Percentiles rank a stretch among this genome's conserved stretches.
Evolutionary conservation across 2,888 invertebrate genomes (phyloP).

Genomic region (Lepidocyrtinus sp.): DNA sequence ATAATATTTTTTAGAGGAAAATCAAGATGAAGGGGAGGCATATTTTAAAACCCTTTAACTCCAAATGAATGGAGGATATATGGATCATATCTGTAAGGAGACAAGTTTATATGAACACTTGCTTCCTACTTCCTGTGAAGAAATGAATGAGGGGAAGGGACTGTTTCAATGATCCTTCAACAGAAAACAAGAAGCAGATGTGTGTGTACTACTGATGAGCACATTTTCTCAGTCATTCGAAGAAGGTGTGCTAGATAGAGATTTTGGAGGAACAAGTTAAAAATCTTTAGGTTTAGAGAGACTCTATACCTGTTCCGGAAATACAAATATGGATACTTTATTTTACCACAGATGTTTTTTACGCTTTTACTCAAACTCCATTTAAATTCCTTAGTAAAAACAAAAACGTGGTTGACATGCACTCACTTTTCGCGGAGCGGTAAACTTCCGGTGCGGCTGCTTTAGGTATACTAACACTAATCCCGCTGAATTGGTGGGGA

Average conservation of each 20-base stretch:
- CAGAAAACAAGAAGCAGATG: slow-evolving; percentile 14
- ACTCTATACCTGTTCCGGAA: too few relatives aligned
- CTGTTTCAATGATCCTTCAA: background rate
- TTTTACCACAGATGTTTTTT: background rate
- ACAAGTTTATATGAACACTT: slow-evolving; percentile 44
- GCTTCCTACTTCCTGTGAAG: slow-evolving; percentile 53
- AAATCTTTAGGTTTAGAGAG: too few relatives aligned
- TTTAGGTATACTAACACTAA: slow-evolving; percentile 52
- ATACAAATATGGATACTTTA: background rate
- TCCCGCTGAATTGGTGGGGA: slow-evolving; percentile 36
- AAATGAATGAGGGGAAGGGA: background rate
- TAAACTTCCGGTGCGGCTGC: slow-evolving; percentile 56
- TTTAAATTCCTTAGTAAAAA: background rate
- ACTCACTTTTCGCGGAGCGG: slow-evolving; percentile 61
- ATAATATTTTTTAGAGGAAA: too few relatives aligned
- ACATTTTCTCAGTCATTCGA: background rate
- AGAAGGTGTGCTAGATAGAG: background rate
- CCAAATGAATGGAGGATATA: too few relatives aligned
- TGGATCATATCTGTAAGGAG: too few relatives aligned
- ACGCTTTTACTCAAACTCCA: background rate
- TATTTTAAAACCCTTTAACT: too few relatives aligned
- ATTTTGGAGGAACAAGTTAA: background rate
- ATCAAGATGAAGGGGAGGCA: too few relatives aligned
- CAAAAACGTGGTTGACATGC: background rate
- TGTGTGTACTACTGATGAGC: slow-evolving; percentile 1